Evolutionary conservation across 2,888 invertebrate species (phyloP).

Genomic region (Phortica magna): DNA sequence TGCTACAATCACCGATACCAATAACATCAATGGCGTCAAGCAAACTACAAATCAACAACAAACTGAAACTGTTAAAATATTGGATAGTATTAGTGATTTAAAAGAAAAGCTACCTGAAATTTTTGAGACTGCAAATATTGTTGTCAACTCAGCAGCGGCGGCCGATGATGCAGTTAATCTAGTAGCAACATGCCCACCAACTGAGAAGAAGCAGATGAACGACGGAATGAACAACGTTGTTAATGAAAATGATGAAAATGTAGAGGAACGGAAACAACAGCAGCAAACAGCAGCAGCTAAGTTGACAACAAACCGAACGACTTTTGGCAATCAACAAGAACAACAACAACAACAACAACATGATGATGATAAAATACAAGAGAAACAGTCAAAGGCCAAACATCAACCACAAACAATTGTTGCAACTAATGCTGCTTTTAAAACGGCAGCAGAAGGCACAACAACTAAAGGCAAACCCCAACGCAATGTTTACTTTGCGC

Average conservation of each 20-base stretch:
- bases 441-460: neutral
- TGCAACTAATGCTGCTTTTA: neutral
- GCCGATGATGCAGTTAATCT: conserved; percentile 28
- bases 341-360: conserved; percentile 46
- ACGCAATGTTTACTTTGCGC: conserved; percentile 66
- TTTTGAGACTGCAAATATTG: conserved; percentile 76
- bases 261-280: conserved; percentile 31
- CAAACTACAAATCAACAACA: conserved; percentile 53
- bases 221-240: conserved; percentile 46
- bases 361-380: conserved; percentile 17
- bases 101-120: conserved; percentile 77
- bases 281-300: conserved; percentile 52
- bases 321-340: conserved; percentile 64
- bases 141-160: conserved; percentile 71
- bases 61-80: conserved; percentile 65
- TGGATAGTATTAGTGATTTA: conserved; percentile 78
- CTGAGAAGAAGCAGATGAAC: conserved; percentile 37
- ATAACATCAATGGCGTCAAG: conserved; percentile 42
- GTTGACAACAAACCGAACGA: conserved; percentile 72
- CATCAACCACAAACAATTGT: conserved; percentile 32
- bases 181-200: conserved; percentile 65
- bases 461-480: conserved; percentile 44
- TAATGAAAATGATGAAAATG: conserved; percentile 35
- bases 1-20: conserved; percentile 66
- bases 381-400: conserved; percentile 18